Base-by-base conservation (phyloP, 2,797 vertebrate genomes). In the Chaunax sp. region DNA sequence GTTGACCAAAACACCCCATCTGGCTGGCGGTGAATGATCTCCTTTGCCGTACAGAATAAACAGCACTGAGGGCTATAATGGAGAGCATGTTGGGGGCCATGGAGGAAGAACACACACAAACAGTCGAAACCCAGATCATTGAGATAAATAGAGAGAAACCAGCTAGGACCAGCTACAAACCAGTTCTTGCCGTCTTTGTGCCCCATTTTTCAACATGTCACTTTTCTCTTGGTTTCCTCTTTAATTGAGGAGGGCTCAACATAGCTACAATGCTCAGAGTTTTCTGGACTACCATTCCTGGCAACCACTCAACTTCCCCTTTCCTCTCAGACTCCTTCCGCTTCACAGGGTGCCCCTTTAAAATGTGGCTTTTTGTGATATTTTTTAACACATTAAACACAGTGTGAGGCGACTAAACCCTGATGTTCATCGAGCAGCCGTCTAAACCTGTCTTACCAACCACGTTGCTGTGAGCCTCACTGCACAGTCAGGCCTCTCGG, bases 161-260 rank as follows among this genome's bases (percentile, higher is more conserved):
- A 93, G 94, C 85, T 88, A 86, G 76, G 87, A 94, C 93, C 92
- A 94, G 94, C 86, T 89, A 80, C 70, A 37, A 92, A 93, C 92
- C 92, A 87, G 92, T 91, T 93, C 81, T 75, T 75, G 76, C 40
- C 35, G 65, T 87, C 90, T 91, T 91, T 92, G 87, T 90, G 70
- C 71, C 72, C 69, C 75, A 81, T 89, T 88, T 88, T 82, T 88
- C 78, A 86, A 84, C 87, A 86, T 81, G 87, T 86, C 84, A 84
- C 80, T 91, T 86, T 87, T 81, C 68, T 81, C 71, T 83, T 18
- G 64, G 70, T 80, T 87, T 89, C 80, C 81, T 81, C 82, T 74
- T 87, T 91, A 80, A 92, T 83, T 89, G 87, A 85, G 65, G 73
- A 83, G 87, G 78, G 84, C 82, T 89, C 87, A 86, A 67, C 63